Evolutionary conservation across 1,140 invertebrate genomes (phyloP).

Genomic region (Drosophila kepulauana): DNA sequence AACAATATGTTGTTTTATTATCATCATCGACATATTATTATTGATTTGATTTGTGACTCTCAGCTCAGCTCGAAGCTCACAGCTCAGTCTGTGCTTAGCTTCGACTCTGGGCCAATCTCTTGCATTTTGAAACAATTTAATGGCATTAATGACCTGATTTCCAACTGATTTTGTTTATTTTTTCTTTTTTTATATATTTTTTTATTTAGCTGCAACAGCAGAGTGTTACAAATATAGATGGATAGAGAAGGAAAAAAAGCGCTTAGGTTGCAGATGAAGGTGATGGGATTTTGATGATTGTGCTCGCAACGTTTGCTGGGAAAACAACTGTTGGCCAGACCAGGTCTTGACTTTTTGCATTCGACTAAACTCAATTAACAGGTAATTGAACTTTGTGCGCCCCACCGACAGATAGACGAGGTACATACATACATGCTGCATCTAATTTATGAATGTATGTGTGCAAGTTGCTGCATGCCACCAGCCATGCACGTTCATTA

Average conservation of each 20-base stretch:
- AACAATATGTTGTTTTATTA: constrained; percentile 65
- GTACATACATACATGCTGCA: background rate
- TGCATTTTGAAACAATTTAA: constrained; percentile 79
- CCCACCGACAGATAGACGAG: constrained; percentile 8
- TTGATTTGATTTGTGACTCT: constrained; percentile 47
- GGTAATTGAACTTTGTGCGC: constrained; percentile 75
- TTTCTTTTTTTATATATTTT: constrained; percentile 6
- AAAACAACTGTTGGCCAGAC: constrained; percentile 20
- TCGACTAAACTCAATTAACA: constrained; percentile 80
- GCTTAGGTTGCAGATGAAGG: constrained; percentile 18
- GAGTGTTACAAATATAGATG: constrained; percentile 13
- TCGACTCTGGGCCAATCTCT: constrained; percentile 32
- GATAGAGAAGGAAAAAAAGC: background rate
- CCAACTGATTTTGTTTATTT: constrained; percentile 4
- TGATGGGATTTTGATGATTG: constrained; percentile 81
- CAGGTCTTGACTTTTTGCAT: constrained; percentile 73
- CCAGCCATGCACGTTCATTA: constrained; percentile 72
- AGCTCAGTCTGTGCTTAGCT: constrained; percentile 10
- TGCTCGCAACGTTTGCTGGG: constrained; percentile 41
- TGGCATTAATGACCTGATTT: constrained; percentile 72
- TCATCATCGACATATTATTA: constrained; percentile 42
- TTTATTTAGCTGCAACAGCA: constrained; percentile 43
- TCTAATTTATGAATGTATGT: constrained; percentile 5
- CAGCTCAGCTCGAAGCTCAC: no score
- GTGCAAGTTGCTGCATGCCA: constrained; percentile 18